Conservation (phyloP, 2,888 invertebrate species). For the Cotesia congregata region DNA sequence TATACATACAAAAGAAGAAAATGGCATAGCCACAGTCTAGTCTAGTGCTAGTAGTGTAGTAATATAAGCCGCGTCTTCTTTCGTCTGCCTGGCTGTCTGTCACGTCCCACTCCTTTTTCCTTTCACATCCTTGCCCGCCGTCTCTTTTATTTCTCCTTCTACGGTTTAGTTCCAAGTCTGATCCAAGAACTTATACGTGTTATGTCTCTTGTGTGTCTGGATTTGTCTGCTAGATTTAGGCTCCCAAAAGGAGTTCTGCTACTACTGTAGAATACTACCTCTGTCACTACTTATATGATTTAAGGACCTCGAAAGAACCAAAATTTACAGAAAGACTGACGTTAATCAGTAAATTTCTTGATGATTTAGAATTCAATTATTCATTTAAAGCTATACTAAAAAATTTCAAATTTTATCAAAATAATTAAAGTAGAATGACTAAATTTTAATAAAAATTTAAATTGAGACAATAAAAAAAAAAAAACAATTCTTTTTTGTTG, state of each 20-base stretch:
- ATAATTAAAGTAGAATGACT: no score
- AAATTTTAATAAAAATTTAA: no score
- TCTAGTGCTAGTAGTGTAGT: neutral
- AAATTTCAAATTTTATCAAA: no score
- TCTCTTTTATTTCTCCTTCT: neutral
- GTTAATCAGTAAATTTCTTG: no score
- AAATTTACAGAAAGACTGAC: no score
- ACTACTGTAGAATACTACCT: no score
- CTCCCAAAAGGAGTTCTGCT: neutral
- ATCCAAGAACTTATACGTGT: neutral
- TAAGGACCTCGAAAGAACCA: no score
- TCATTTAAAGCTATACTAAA: no score
- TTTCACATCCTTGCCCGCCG: conserved; percentile 12
- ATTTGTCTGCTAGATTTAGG: neutral
- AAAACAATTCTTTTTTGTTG: no score
- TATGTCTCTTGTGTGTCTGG: conserved; percentile 4
- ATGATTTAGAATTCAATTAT: no score
- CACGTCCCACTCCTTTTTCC: conserved; percentile 24
- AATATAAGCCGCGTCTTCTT: conserved; percentile 18
- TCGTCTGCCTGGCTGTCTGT: conserved; percentile 30
- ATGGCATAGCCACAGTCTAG: neutral
- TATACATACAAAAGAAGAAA: neutral
- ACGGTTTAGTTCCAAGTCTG: neutral
- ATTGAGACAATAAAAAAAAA: no score
- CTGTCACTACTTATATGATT: no score